These are phyloP conservation scores for Peromyscus eremicus DNA, from an alignment of 2,797 vertebrate genomes.

Conservation along the genomic window DNA sequence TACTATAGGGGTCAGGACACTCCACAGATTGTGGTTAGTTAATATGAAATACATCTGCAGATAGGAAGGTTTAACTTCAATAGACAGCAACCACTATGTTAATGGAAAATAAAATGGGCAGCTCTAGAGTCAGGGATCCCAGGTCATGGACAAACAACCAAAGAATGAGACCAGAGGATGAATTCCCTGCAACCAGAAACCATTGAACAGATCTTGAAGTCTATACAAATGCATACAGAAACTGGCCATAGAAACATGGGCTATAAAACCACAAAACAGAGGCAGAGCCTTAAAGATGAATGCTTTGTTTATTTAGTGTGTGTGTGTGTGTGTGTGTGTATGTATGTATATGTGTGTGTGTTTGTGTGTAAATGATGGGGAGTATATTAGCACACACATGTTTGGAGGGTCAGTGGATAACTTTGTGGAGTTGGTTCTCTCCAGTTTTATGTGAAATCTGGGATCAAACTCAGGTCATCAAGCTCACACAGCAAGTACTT, in stretches of 20 bases:
- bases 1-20: background rate
- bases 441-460: background rate
- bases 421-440: background rate
- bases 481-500: background rate
- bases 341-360: background rate
- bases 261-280: background rate
- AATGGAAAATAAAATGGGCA: slow-evolving; percentile 13
- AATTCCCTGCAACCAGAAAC: slow-evolving; percentile 10
- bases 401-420: background rate
- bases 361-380: background rate
- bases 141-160: slow-evolving; percentile 3
- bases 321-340: background rate
- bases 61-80: background rate
- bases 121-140: background rate
- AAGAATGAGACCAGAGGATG: background rate
- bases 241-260: background rate
- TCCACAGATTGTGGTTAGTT: background rate
- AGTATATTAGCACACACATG: background rate
- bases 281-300: background rate
- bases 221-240: background rate
- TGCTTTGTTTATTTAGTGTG: background rate
- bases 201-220: slow-evolving; percentile 8
- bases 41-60: slow-evolving; percentile 30
- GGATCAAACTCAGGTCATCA: background rate
- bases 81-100: background rate